Percentiles rank a stretch among this genome's conserved stretches.
phyloP scores from a whole-genome alignment of 2,797 vertebrate species.

The Borostomias antarcticus region DNA sequence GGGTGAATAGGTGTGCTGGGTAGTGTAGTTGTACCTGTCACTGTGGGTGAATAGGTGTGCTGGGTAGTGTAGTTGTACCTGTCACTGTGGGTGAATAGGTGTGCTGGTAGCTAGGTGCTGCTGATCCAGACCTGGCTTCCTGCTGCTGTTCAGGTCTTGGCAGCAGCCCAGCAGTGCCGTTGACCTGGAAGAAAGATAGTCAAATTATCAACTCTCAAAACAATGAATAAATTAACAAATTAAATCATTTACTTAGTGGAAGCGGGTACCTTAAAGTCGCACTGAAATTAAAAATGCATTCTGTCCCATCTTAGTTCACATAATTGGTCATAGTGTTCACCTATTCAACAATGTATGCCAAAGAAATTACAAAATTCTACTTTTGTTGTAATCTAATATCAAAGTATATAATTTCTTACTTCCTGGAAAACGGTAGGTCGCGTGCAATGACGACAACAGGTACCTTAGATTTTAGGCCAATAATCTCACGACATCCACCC shows the following conservation, averaged over 20 bases:
- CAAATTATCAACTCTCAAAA: conserved; percentile 17
- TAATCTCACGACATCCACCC: too few species aligned
- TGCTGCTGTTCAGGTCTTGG: conserved; percentile 38
- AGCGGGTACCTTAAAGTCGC: too few species aligned
- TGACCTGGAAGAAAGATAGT: conserved; percentile 48
- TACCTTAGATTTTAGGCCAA: too few species aligned
- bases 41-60: not conserved
- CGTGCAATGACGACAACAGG: too few species aligned
- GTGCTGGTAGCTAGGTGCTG: conserved; percentile 46
- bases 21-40: not conserved
- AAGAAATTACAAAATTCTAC: too few species aligned
- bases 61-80: conserved; percentile 55
- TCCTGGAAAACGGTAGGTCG: too few species aligned
- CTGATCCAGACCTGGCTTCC: conserved; percentile 5
- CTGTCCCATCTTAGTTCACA: too few species aligned
- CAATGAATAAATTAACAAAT: not conserved
- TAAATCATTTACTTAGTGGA: not conserved
- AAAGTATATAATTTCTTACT: too few species aligned
- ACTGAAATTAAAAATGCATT: too few species aligned
- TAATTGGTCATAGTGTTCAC: too few species aligned
- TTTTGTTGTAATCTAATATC: too few species aligned
- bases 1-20: not conserved
- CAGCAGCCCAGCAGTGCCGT: conserved; percentile 17
- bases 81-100: conserved; percentile 65
- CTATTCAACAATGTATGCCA: too few species aligned